Percentiles rank a stretch among this genome's conserved stretches.
Evolutionary conservation across 1,140 invertebrate species (phyloP).

Genomic region (Ceratosolen solmsi): DNA sequence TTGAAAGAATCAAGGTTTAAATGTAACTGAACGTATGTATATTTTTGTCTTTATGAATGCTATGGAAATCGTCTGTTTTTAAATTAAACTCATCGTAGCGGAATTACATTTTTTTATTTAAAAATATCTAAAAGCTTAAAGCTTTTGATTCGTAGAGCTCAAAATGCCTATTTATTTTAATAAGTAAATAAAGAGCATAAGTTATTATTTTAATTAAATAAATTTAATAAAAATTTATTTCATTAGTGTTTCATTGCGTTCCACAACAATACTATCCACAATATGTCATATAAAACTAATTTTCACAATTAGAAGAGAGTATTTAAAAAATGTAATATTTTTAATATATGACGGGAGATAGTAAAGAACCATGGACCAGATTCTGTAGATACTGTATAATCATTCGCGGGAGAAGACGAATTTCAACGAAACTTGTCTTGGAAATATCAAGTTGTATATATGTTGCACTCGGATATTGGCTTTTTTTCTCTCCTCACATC

Average conservation of each 20-base stretch:
- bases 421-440: slow-evolving; percentile 17
- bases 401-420: neutral
- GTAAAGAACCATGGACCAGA: neutral
- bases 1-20: neutral
- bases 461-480: neutral
- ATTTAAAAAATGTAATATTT: slow-evolving; percentile 11
- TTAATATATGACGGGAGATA: too few relatives aligned
- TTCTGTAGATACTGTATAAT: slow-evolving; percentile 14
- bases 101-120: neutral
- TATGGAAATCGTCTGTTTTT: neutral
- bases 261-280: neutral
- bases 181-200: neutral
- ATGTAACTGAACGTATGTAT: neutral
- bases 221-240: neutral
- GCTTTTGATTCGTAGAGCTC: neutral
- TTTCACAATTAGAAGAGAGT: neutral
- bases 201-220: slow-evolving; percentile 1
- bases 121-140: neutral
- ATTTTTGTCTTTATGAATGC: neutral
- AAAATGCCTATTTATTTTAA: neutral
- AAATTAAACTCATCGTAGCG: neutral
- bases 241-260: neutral
- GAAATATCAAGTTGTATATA: slow-evolving; percentile 1
- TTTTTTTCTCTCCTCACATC: slow-evolving; percentile 34
- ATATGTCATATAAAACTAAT: neutral